phyloP scores from a whole-genome alignment of 2,113 vertebrate species.

The Syrrhaptes paradoxus region DNA sequence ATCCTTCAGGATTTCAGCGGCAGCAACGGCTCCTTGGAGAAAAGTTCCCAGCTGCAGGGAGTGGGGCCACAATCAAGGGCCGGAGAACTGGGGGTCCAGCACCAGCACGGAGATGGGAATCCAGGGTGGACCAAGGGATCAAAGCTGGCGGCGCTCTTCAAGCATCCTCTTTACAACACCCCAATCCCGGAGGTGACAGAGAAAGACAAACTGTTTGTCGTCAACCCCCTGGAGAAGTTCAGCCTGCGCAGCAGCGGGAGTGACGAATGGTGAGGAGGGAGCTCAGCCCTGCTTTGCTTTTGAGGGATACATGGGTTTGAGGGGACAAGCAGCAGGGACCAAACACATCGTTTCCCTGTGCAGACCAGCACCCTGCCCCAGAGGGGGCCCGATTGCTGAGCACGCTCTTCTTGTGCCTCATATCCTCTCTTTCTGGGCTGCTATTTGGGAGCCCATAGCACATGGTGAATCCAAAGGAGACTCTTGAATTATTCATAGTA shows the following conservation, averaged over 20 bases:
- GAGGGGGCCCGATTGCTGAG: background rate
- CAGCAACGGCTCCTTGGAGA: slow-evolving; percentile 53
- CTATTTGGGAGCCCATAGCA: background rate
- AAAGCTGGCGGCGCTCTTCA: slow-evolving; percentile 77
- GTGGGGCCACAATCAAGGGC: rapidly evolving
- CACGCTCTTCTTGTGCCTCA: background rate
- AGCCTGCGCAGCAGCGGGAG: slow-evolving; percentile 61
- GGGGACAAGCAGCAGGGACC: background rate
- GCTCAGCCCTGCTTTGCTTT: background rate
- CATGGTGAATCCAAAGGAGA: background rate
- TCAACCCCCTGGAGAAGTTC: slow-evolving; percentile 72
- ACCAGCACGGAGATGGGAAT: background rate
- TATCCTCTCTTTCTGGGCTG: background rate
- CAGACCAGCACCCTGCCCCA: background rate
- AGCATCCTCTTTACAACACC: slow-evolving; percentile 80
- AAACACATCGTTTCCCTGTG: rapidly evolving
- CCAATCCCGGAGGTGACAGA: slow-evolving; percentile 54
- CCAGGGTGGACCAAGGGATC: background rate
- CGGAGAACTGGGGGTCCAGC: background rate
- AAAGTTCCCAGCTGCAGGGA: background rate
- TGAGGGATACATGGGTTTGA: background rate
- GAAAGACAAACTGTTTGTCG: slow-evolving; percentile 78
- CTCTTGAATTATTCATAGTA: background rate
- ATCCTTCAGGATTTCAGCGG: slow-evolving; percentile 64
- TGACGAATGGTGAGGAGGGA: slow-evolving; percentile 75